Percentiles rank a stretch among this genome's conserved stretches.
These are phyloP conservation scores for Eurystomus gularis DNA, from an alignment of 2,113 vertebrate genomes.

Conservation along the genomic window DNA sequence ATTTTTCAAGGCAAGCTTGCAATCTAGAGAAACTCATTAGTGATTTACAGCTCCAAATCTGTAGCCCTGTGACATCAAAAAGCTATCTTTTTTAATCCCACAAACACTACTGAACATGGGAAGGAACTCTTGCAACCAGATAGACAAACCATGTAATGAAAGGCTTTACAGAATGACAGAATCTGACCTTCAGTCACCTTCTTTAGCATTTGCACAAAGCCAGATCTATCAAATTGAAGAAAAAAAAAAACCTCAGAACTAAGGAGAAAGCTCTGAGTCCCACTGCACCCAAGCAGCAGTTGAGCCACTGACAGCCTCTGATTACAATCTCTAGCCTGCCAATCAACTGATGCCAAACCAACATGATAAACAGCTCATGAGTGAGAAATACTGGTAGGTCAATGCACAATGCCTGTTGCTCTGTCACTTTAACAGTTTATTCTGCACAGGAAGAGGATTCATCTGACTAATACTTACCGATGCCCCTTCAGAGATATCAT, in stretches of 20 bases:
- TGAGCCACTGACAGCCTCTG: not conserved
- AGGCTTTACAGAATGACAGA: not conserved
- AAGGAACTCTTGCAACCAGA: not conserved
- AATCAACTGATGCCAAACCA: not conserved
- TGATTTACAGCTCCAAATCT: not conserved
- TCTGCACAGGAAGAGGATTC: not conserved
- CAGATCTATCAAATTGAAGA: not conserved
- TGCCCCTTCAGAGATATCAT: conserved; percentile 96
- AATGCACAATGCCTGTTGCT: not conserved
- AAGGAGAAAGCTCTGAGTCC: not conserved
- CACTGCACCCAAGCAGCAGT: not conserved
- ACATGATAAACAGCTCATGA: not conserved
- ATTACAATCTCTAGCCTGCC: not conserved
- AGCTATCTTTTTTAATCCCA: not conserved
- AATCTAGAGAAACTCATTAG: not conserved
- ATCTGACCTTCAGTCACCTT: not conserved
- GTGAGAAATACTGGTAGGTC: not conserved
- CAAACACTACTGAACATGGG: not conserved
- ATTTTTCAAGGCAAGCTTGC: not conserved
- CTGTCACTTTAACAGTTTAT: not conserved
- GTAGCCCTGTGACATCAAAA: not conserved
- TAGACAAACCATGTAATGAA: not conserved
- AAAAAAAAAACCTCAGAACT: not conserved
- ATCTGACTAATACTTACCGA: conserved; percentile 68
- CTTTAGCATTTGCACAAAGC: not conserved